phyloP scores from a whole-genome alignment of 2,113 vertebrate species.

The Panthera tigris region DNA sequence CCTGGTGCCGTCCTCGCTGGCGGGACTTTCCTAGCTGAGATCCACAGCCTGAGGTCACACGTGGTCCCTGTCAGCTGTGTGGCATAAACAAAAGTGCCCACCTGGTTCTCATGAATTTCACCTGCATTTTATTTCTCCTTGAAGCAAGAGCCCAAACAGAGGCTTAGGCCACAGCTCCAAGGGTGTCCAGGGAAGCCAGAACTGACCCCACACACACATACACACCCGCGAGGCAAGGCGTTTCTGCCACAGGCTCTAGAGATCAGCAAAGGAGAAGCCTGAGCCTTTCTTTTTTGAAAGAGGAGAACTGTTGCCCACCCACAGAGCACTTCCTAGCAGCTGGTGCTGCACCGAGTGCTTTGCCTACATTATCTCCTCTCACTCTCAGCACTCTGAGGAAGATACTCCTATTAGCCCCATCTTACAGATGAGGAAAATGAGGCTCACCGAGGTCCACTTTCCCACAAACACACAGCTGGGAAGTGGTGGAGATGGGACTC shows the following conservation, averaged over 20 bases:
- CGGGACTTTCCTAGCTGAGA: neutral
- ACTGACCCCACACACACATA: neutral
- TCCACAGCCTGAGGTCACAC: neutral
- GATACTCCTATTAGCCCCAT: neutral
- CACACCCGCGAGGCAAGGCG: neutral
- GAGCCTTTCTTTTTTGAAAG: neutral
- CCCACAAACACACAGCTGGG: neutral
- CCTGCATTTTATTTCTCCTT: neutral
- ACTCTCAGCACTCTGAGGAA: neutral
- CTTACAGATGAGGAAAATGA: neutral
- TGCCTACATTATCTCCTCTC: neutral
- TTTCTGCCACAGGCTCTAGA: no score
- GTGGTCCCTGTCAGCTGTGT: neutral
- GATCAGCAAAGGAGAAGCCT: neutral
- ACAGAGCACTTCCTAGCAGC: neutral
- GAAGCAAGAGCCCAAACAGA: neutral
- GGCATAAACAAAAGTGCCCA: neutral
- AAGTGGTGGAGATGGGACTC: neutral
- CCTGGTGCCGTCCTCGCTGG: neutral
- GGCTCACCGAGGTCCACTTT: neutral
- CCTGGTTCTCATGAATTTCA: neutral
- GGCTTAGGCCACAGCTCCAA: neutral
- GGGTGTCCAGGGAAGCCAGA: neutral
- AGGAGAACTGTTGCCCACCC: rapidly evolving
- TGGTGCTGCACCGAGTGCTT: neutral